phyloP scores from a whole-genome alignment of 2,797 vertebrate genomes.

The Sebastes reedi region DNA sequence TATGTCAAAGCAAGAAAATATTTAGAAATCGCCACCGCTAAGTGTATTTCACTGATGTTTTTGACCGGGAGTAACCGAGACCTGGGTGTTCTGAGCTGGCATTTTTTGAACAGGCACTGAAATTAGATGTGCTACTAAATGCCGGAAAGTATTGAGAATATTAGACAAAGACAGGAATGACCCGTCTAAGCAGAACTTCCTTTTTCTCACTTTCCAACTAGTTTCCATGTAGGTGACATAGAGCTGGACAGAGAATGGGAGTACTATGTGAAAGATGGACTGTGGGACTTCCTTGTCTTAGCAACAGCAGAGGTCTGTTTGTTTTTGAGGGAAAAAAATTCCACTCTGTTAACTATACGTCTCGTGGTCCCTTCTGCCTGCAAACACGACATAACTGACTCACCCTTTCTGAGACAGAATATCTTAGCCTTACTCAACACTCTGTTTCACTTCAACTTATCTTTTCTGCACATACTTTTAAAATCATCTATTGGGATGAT shows the following conservation, averaged over 20 bases:
- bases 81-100: no score
- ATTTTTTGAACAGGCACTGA: no score
- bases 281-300: slow-evolving; percentile 33
- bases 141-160: neutral
- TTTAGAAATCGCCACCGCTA: no score
- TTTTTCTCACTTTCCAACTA: slow-evolving; percentile 1
- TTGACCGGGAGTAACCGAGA: no score
- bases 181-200: slow-evolving; percentile 1
- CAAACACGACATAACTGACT: slow-evolving; percentile 23
- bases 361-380: slow-evolving; percentile 29
- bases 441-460: neutral
- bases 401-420: neutral
- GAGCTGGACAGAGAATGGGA: slow-evolving; percentile 31
- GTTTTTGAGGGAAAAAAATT: slow-evolving; percentile 12
- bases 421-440: neutral
- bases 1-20: no score
- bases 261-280: slow-evolving; percentile 28
- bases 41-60: no score
- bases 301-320: slow-evolving; percentile 53
- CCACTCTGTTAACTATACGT: slow-evolving; percentile 3
- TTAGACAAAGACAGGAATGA: slow-evolving; percentile 4
- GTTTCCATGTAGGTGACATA: slow-evolving; percentile 26
- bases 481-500: neutral
- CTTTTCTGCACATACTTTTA: neutral
- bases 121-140: neutral